These are phyloP conservation scores for Gymnodraco acuticeps DNA, from an alignment of 2,797 vertebrate species.

Conservation along the genomic window DNA sequence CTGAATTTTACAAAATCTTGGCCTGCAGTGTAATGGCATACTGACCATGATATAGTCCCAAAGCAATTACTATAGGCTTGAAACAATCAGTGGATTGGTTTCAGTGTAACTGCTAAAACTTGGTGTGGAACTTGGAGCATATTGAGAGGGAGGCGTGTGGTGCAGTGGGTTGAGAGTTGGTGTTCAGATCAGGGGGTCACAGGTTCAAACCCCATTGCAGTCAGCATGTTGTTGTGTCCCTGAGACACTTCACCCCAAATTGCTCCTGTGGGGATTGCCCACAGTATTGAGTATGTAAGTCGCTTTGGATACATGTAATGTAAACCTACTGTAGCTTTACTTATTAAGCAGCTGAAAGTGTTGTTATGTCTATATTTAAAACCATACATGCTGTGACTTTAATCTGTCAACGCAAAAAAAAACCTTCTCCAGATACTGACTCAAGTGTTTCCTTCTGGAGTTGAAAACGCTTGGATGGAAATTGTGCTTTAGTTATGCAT, in stretches of 20 bases:
- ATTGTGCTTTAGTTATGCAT: background rate
- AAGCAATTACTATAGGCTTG: background rate
- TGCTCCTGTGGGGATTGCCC: too few relatives aligned
- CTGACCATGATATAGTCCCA: slow-evolving; percentile 4
- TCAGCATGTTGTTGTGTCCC: too few relatives aligned
- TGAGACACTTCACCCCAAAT: too few relatives aligned
- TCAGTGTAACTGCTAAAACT: slow-evolving; percentile 14
- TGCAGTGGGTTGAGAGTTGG: too few relatives aligned
- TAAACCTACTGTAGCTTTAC: background rate
- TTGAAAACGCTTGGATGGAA: background rate
- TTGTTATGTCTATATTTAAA: background rate
- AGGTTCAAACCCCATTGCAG: too few relatives aligned
- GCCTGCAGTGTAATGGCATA: slow-evolving; percentile 5
- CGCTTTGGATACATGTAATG: background rate
- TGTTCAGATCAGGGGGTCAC: too few relatives aligned
- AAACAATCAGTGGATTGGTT: slow-evolving; percentile 10
- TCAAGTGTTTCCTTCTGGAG: background rate
- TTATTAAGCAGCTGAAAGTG: background rate
- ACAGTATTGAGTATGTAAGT: too few relatives aligned
- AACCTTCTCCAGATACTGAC: background rate
- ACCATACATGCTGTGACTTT: background rate
- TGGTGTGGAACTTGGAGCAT: slow-evolving; percentile 2
- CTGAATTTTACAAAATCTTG: slow-evolving; percentile 23
- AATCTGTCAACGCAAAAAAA: background rate
- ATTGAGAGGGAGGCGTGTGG: background rate